phyloP scores from a whole-genome alignment of 2,888 invertebrate species.

The Lypha dubia region DNA sequence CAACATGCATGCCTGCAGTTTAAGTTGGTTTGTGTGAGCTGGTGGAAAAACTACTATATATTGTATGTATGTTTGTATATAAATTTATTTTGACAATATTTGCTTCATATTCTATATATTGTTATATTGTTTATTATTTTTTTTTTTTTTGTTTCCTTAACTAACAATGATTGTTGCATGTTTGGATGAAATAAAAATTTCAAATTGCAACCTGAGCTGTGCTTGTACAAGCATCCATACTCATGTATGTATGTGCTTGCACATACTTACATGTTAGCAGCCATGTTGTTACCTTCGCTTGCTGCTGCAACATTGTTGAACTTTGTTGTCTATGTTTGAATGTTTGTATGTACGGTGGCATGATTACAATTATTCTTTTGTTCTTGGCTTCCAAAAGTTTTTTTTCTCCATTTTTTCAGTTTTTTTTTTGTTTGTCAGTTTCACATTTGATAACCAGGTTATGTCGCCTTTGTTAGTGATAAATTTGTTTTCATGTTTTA shows the following conservation, averaged over 20 bases:
- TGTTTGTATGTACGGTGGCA: constrained; percentile 36
- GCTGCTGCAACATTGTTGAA: constrained; percentile 55
- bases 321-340: constrained; percentile 43
- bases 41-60: constrained; percentile 21
- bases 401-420: constrained; percentile 37
- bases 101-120: not conserved
- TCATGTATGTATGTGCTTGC: too few relatives aligned
- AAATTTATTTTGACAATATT: constrained; percentile 14
- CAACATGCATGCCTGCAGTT: constrained; percentile 36
- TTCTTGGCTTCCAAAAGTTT: constrained; percentile 37
- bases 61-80: too few relatives aligned
- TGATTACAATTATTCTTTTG: constrained; percentile 62
- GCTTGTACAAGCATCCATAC: constrained; percentile 45
- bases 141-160: constrained; percentile 10
- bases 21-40: not conserved
- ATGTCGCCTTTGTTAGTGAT: constrained; percentile 68
- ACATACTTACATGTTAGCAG: too few relatives aligned
- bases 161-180: constrained; percentile 65
- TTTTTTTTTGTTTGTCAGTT: constrained; percentile 36
- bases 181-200: constrained; percentile 68
- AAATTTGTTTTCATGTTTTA: constrained; percentile 67
- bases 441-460: constrained; percentile 66
- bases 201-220: constrained; percentile 64
- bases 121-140: constrained; percentile 5
- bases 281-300: constrained; percentile 1